Conservation (phyloP, 1,140 invertebrate genomes). For the Trachymyrmex cornetzi region DNA sequence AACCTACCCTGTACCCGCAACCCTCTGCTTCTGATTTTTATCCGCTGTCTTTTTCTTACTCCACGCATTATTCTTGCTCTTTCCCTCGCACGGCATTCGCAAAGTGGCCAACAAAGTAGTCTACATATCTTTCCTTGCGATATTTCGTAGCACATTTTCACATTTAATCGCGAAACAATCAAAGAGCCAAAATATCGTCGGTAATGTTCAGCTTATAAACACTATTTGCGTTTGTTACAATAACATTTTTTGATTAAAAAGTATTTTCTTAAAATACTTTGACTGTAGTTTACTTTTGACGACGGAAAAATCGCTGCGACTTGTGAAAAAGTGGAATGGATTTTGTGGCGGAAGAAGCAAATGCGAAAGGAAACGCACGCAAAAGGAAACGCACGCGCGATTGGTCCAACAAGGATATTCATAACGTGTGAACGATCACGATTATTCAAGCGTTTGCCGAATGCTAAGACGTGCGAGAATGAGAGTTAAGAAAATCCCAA, state of each 20-base stretch:
- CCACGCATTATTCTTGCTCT: slow-evolving; percentile 10
- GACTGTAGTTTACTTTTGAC: background rate
- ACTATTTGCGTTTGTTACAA: background rate
- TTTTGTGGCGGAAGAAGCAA: slow-evolving; percentile 72
- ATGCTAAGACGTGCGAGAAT: slow-evolving; percentile 76
- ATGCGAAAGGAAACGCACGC: slow-evolving; percentile 69
- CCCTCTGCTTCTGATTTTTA: slow-evolving; percentile 72
- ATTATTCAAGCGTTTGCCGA: slow-evolving; percentile 74
- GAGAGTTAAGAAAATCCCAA: slow-evolving; percentile 66
- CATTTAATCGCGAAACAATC: slow-evolving; percentile 19
- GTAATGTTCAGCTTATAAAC: background rate
- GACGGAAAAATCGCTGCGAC: background rate
- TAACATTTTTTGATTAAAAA: background rate
- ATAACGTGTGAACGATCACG: slow-evolving; percentile 78
- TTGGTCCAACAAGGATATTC: slow-evolving; percentile 77
- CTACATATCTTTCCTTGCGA: background rate
- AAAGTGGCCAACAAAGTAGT: slow-evolving; percentile 34
- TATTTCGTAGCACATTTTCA: slow-evolving; percentile 11
- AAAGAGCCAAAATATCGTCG: background rate
- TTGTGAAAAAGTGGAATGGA: slow-evolving; percentile 15
- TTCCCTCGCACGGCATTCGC: slow-evolving; percentile 23
- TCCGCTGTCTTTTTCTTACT: slow-evolving; percentile 62
- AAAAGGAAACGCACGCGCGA: slow-evolving; percentile 76
- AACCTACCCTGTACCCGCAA: slow-evolving; percentile 80
- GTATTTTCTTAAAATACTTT: background rate